Base-by-base conservation (phyloP, 2,888 invertebrate genomes). In the Harpalus rufipes region DNA sequence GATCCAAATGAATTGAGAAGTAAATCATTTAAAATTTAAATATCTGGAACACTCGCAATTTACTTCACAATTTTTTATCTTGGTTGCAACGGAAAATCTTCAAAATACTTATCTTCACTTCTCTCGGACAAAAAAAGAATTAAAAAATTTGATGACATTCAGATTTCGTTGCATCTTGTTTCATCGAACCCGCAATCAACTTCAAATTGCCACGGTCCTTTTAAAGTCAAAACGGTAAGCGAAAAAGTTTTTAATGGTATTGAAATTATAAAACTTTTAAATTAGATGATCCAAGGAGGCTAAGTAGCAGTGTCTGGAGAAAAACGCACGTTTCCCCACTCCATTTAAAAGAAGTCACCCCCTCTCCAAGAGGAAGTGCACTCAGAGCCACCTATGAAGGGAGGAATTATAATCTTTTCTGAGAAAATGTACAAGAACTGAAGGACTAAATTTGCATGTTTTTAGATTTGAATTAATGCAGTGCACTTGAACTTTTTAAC, bases 231-330 rank as follows among this genome's bases (percentile, higher is more conserved):
- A 81, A 82, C 68, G 82, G 82, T 82, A 82, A 82, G 72, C 82
- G 82, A 82, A 82, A 82, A 82, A 82, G 32, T 82, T 82, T 82
- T 82, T 82, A 82, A 82, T 82, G 82, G 82, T 72, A 82, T 82
- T 82, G 82, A 82, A 82, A 82, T 82, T 82, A 82, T 82, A 82
- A 82, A 82, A 82, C 68, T 82, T 82, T 82, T 82, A 82, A 82
- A 82, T 82, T 72, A 82, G 72, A 82, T 82, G 72, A 82, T 82
- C 72, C 41, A 56, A 18, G 63, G 16, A 63, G 21, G 81, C 44
- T 81, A 81, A 81, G 81, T 81, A 63, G 81, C 81, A 32, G 32
- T 80, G 81, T 81, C 81, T 68, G 68, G 21, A 68, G 39, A 68
- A 68, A 63, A 68, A 68, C 68, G 68, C 68, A 68, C 68, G 39